Evolutionary conservation across 2,888 invertebrate genomes (phyloP).

Genomic region (Cheilosia pagana): DNA sequence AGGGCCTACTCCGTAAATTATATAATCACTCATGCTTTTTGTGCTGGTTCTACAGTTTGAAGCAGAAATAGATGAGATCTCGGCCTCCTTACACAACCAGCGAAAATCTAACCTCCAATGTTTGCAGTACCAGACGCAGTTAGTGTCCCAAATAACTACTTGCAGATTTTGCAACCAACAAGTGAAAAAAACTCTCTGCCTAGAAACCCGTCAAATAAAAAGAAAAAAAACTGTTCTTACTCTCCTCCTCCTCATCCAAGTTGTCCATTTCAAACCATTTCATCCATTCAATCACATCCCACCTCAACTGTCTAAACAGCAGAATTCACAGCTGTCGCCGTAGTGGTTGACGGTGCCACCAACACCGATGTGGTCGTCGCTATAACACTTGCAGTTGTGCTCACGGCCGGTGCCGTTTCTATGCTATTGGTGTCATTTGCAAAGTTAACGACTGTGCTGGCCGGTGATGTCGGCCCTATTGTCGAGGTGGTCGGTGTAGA

Average conservation of each 20-base stretch:
- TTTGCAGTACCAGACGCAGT: too few relatives aligned
- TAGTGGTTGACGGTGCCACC: conserved; percentile 76
- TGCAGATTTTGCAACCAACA: too few relatives aligned
- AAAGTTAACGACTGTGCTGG: conserved; percentile 58
- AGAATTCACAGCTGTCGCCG: conserved; percentile 81
- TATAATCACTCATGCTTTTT: too few relatives aligned
- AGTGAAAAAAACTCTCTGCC: too few relatives aligned
- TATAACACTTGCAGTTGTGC: conserved; percentile 78
- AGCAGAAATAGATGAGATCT: too few relatives aligned
- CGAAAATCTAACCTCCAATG: too few relatives aligned
- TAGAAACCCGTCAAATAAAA: background rate
- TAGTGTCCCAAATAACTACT: too few relatives aligned
- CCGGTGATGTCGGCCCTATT: conserved; percentile 52
- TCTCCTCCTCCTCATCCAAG: too few relatives aligned
- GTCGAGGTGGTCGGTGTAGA: conserved; percentile 63
- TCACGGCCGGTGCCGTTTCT: conserved; percentile 77
- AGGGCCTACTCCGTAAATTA: too few relatives aligned
- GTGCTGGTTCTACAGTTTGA: too few relatives aligned
- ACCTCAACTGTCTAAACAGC: conserved; percentile 78
- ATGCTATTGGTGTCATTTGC: conserved; percentile 36
- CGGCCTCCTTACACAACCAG: too few relatives aligned
- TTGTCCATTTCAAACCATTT: background rate
- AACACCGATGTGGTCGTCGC: conserved; percentile 77
- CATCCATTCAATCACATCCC: conserved; percentile 11
- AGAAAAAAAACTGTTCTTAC: too few relatives aligned